A percentile compares a stretch with the other conserved stretches of the same genome.
Evolutionary conservation across 2,113 vertebrate species (phyloP).

Genomic region (Echinops telfairi): DNA sequence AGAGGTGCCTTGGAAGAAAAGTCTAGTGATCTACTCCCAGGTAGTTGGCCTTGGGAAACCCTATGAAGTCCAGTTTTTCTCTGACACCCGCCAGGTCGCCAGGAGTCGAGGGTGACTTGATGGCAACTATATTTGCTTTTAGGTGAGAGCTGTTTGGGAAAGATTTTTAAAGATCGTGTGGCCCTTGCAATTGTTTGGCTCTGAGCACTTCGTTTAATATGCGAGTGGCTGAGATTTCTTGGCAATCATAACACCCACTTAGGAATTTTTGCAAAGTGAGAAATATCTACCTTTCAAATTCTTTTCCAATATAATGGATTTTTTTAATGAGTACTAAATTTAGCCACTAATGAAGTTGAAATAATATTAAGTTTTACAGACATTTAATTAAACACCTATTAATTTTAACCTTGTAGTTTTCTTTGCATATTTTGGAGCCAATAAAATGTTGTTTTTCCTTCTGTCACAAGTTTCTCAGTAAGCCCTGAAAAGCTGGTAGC

Average conservation of each 20-base stretch:
- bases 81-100: not conserved
- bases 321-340: slow-evolving; percentile 32
- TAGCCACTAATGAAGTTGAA: not conserved
- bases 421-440: slow-evolving; percentile 30
- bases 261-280: slow-evolving; percentile 9
- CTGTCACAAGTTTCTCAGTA: not conserved
- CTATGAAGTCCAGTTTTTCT: not conserved
- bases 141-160: not conserved
- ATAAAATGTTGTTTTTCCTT: no score
- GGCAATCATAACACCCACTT: not conserved
- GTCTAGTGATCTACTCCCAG: not conserved
- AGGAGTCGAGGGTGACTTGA: not conserved
- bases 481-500: not conserved
- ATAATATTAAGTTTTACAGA: slow-evolving; percentile 37
- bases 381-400: slow-evolving; percentile 52
- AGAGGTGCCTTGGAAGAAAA: not conserved
- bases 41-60: not conserved
- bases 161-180: not conserved
- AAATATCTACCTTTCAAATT: not conserved
- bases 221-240: not conserved
- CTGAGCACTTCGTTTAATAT: not conserved
- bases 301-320: slow-evolving; percentile 9
- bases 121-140: not conserved
- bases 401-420: slow-evolving; percentile 6
- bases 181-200: slow-evolving; percentile 9